Evolutionary conservation across 2,113 vertebrate genomes (phyloP).

Genomic region (Platycercus adscitus): DNA sequence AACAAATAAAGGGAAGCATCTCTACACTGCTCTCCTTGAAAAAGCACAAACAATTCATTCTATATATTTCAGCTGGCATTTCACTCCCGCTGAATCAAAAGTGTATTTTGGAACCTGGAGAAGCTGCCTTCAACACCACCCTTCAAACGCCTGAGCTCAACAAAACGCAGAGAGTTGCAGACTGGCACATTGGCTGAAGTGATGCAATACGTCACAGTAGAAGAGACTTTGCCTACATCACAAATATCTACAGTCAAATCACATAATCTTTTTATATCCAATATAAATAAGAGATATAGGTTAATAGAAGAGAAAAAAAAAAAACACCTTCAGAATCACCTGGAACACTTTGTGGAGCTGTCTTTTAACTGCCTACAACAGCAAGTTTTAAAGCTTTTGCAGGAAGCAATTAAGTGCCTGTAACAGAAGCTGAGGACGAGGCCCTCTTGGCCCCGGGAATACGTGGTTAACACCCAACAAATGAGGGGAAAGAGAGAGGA

Average conservation of each 20-base stretch:
- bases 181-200: neutral
- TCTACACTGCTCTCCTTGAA: neutral
- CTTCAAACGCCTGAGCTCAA: neutral
- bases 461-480: neutral
- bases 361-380: neutral
- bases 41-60: neutral
- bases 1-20: neutral
- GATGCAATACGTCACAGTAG: neutral
- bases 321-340: neutral
- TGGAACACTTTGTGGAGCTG: neutral
- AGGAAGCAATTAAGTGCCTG: neutral
- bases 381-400: neutral
- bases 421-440: neutral
- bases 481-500: fast-evolving
- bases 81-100: neutral
- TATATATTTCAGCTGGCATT: neutral
- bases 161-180: neutral
- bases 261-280: neutral
- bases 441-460: neutral
- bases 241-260: neutral
- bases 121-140: neutral
- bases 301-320: neutral
- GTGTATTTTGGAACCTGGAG: neutral
- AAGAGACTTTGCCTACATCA: neutral
- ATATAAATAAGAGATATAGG: neutral